Evolutionary conservation across 92 coral and sea anemone species (phyloP).

Genomic region (Galaxea fascicularis): DNA sequence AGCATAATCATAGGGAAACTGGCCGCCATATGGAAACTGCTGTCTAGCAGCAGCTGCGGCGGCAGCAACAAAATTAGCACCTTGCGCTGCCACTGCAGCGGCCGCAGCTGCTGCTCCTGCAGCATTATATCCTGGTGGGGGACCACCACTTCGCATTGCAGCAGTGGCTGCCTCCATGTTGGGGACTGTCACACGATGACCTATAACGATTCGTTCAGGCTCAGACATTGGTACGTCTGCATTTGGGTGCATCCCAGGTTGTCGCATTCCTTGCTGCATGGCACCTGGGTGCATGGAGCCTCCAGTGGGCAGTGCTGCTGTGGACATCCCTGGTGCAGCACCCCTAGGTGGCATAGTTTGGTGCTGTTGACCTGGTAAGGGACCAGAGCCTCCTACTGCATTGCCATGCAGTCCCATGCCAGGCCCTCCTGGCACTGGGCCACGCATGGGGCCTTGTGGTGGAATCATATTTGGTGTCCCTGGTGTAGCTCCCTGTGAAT

Average conservation of each 20-base stretch:
- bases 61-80: conserved; percentile 54
- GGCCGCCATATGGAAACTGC: conserved; percentile 80
- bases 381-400: conserved; percentile 39
- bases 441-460: conserved; percentile 63
- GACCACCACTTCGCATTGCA: conserved; percentile 68
- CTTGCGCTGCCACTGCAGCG: conserved; percentile 61
- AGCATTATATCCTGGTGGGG: conserved; percentile 56
- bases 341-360: conserved; percentile 52
- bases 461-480: conserved; percentile 60
- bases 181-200: conserved; percentile 87
- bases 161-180: conserved; percentile 79
- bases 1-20: conserved; percentile 88
- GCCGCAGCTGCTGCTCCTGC: conserved; percentile 90
- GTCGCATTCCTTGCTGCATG: conserved; percentile 64
- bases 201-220: conserved; percentile 79
- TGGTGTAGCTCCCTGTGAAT: conserved; percentile 45
- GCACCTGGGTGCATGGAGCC: conserved; percentile 56
- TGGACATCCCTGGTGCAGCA: conserved; percentile 41
- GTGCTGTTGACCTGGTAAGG: conserved; percentile 58
- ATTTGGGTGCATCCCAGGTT: conserved; percentile 62
- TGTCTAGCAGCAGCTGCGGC: conserved; percentile 89
- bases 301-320: conserved; percentile 37
- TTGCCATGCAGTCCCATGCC: conserved; percentile 35
- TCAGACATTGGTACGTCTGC: conserved; percentile 64
- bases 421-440: conserved; percentile 45